Conservation (phyloP, 2,113 vertebrate genomes). For the Nestor notabilis region DNA sequence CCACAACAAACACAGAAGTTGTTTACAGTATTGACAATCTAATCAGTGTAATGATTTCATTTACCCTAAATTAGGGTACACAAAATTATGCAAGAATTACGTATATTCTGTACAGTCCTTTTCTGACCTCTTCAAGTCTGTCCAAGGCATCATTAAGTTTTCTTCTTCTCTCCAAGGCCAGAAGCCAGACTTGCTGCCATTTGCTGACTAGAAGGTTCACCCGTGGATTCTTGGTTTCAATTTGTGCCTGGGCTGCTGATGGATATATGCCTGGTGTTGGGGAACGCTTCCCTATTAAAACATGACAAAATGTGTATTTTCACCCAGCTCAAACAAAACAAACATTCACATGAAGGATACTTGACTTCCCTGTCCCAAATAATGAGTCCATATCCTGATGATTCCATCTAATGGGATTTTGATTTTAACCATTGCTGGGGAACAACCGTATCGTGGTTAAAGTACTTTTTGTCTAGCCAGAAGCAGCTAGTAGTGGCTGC, state of each 20-base stretch:
- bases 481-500: neutral
- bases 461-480: neutral
- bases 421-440: neutral
- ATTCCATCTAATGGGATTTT: neutral
- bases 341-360: neutral
- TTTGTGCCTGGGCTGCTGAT: constrained; percentile 84
- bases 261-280: constrained; percentile 88
- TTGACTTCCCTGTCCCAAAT: neutral
- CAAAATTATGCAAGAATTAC: neutral
- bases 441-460: neutral
- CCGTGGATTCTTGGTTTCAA: constrained; percentile 94
- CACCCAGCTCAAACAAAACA: neutral
- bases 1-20: neutral
- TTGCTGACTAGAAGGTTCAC: constrained; percentile 95
- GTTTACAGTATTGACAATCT: neutral
- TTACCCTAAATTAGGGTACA: neutral
- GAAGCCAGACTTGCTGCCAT: constrained; percentile 99
- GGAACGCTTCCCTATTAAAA: constrained; percentile 89
- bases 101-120: neutral
- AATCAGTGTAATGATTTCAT: neutral
- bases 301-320: neutral
- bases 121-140: constrained; percentile 92
- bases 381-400: neutral
- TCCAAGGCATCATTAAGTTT: constrained; percentile 96
- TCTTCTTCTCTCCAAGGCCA: constrained; percentile 92